Evolutionary conservation across 1,140 invertebrate genomes (phyloP), one percentile per base, ranked within the genome.

Genomic region (Drosophila orosa): DNA sequence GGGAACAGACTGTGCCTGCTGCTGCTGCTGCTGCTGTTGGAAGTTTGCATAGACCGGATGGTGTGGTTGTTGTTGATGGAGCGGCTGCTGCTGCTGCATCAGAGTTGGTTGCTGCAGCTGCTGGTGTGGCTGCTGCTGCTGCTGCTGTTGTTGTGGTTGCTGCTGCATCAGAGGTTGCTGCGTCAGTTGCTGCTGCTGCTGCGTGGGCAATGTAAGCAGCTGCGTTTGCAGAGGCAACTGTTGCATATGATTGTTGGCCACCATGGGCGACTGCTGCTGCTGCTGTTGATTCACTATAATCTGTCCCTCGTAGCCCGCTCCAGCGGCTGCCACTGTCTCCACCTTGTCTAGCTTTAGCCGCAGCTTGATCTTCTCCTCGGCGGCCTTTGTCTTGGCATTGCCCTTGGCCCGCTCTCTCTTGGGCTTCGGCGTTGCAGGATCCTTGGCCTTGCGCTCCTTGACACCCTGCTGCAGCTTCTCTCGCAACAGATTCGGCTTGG

Each of bases 331-430:
- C 15, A 95, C 93, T 2, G 96, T 96, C 87, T 97, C 96, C 22
- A 94, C 95, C 86, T 96, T 96, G 74, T 97, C 96, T 42, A 98
- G 91, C 80, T 98, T 97, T 5, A 98, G 92, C 59, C 96, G 93
- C 17, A 98, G 92, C 90, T 97, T 97, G 39, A 98, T 96, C 83
- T 97, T 97, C 80, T 97, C 97, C 15, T 90, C 85, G 76, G 65
- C 91, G 80, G 93, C 90, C 74, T 93, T 93, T 4, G 92, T 55
- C 60, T 86, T 91, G 33, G 62, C 75, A 58, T 80, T 71, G 2
- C 92, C 63, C 73, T 93, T 94, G 55, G 86, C 85, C 10, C 90
- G 63, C 37, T 91, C 86, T 3, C 84, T 45, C 24, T 91, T 91
- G 8, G 71, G 71, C 22, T 90, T 91, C n/a, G 78, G 68, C n/a